These are phyloP conservation scores for Sinocyclocheilus maitianheensis DNA, from an alignment of 2,113 vertebrate species.

Conservation along the genomic window DNA sequence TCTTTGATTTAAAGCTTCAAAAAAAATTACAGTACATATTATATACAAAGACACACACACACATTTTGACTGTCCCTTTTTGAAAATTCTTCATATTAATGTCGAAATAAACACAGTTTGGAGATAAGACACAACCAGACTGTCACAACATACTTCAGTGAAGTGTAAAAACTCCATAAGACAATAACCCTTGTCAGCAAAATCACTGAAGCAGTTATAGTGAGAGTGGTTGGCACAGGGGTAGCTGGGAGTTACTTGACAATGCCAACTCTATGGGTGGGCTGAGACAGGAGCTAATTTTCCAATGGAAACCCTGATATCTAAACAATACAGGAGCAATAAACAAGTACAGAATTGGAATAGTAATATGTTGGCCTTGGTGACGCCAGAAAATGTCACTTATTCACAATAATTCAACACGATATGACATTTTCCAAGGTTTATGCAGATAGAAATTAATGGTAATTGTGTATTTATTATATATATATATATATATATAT, in stretches of 20 bases:
- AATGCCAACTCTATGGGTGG: slow-evolving; percentile 79
- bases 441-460: background rate
- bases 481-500: no score
- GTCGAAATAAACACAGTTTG: background rate
- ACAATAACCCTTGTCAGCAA: slow-evolving; percentile 50
- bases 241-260: slow-evolving; percentile 60
- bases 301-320: slow-evolving; percentile 66
- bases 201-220: slow-evolving; percentile 58
- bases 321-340: slow-evolving; percentile 69
- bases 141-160: background rate
- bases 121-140: background rate
- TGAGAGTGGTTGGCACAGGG: slow-evolving; percentile 59
- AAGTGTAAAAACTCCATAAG: slow-evolving; percentile 15
- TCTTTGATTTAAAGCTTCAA: no score
- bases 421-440: slow-evolving; percentile 17
- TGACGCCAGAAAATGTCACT: slow-evolving; percentile 37
- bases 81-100: background rate
- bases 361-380: slow-evolving; percentile 52
- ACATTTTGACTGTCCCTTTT: background rate
- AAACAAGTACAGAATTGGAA: slow-evolving; percentile 66
- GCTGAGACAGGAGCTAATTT: slow-evolving; percentile 71
- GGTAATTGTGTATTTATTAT: background rate
- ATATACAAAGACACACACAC: no score
- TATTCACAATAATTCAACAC: slow-evolving; percentile 30
- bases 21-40: no score